Percentiles rank a stretch among this genome's conserved stretches.
phyloP scores from a whole-genome alignment of 2,113 vertebrate genomes.

The Ageneiosus marmoratus region DNA sequence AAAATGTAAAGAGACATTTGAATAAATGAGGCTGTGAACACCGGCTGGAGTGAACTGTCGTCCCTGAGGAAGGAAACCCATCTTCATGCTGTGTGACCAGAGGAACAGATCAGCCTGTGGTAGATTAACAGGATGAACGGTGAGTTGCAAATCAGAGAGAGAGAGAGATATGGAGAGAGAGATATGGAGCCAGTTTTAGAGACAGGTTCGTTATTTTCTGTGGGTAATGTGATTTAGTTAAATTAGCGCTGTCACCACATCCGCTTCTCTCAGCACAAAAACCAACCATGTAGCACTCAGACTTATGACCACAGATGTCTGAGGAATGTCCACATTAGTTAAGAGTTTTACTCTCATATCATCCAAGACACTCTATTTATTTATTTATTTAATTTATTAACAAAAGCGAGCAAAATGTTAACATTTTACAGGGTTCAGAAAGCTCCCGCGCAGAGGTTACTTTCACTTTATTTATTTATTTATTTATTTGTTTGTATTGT shows the following conservation, averaged over 20 bases:
- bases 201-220: not conserved
- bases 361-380: too few relatives aligned
- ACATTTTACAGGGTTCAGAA: not conserved
- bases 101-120: conserved; percentile 30
- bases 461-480: not conserved
- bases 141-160: conserved; percentile 64
- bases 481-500: too few relatives aligned
- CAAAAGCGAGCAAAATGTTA: too few relatives aligned
- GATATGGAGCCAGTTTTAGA: not conserved
- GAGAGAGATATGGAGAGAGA: not conserved
- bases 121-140: conserved; percentile 79
- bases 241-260: not conserved
- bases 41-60: not conserved
- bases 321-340: too few relatives aligned
- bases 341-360: not conserved
- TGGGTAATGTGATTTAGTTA: not conserved
- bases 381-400: too few relatives aligned
- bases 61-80: not conserved
- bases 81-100: conserved; percentile 44
- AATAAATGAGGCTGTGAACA: not conserved
- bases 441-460: not conserved
- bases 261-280: not conserved
- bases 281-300: not conserved
- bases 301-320: not conserved
- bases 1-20: not conserved